These are phyloP conservation scores for Carollia perspicillata DNA, from an alignment of 2,113 vertebrate genomes.

Conservation along the genomic window DNA sequence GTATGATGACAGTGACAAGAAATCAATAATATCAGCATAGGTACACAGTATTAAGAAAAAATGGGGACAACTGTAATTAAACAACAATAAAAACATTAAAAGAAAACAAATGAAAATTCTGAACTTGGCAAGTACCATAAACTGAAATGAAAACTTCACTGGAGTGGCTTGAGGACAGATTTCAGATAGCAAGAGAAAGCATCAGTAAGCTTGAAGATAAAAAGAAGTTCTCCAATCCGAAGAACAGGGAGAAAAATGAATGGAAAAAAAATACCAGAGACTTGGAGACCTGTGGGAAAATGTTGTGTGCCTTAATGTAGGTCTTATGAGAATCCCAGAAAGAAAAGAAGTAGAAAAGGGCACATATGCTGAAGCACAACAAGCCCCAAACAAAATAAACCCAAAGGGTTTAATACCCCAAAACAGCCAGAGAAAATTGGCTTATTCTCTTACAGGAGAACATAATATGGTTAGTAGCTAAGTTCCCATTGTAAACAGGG, in stretches of 20 bases:
- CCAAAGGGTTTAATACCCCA: not conserved
- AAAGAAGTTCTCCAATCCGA: not conserved
- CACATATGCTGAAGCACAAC: not conserved
- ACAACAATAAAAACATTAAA: no score
- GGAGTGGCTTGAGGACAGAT: not conserved
- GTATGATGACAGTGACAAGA: not conserved
- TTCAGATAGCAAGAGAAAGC: not conserved
- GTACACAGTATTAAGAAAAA: not conserved
- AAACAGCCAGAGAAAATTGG: not conserved
- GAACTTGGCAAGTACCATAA: not conserved
- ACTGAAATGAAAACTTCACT: not conserved
- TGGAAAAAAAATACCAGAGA: not conserved
- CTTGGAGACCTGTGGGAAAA: not conserved
- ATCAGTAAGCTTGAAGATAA: not conserved
- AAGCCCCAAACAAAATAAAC: not conserved
- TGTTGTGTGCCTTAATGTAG: not conserved
- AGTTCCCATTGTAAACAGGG: not conserved
- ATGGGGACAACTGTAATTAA: no score
- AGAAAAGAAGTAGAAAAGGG: not conserved
- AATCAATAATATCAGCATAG: not conserved
- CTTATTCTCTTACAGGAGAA: not conserved
- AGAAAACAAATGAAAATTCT: not conserved
- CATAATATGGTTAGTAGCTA: not conserved
- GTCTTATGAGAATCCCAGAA: not conserved
- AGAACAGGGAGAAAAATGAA: not conserved